Evolutionary conservation across 2,888 invertebrate species (phyloP), one percentile per base, ranked within the genome.

Genomic region (Acanthopleura granulata): DNA sequence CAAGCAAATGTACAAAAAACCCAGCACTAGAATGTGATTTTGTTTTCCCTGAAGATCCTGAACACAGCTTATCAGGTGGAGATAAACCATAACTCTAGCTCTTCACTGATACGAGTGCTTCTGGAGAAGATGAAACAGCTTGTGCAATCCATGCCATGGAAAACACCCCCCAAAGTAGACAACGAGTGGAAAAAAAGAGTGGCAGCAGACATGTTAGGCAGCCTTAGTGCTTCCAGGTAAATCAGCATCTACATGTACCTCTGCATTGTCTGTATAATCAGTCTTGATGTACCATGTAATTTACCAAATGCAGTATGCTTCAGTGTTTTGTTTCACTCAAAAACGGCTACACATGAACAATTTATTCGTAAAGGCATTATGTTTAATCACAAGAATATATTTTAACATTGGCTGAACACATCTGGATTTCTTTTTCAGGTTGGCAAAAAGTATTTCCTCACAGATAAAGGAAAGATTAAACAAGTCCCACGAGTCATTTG

Each of bases 381-480:
- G 40, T 9, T 9, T 40, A 9, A 40, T 40, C 40, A 40, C 40
- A 40, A 40, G 40, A 40, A 40, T 40, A 9, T 9, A 3, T 6
- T 40, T 6, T 3, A 40, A 40, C 9, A 40, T 40, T 40, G 9
- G 3, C 40, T 40, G 9, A 6, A 6, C 40, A 40, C 9, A 40
- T 40, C 4, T 3, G 40, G 40, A 6, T 40, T 40, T 40, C 4
- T 40, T 22, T 72, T 78, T 15, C 82, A 93, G 94, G 81, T 91
- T 96, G 29, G 95, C 95, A 0, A 93, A 93, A 81, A 93, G 94
- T 72, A 94, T 95, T 81, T 94, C 94, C 18, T 90, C 92, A 6
- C 92, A 96, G 93, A 95, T 96, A 82, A 92, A 94, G 81, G 95
- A 96, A 82, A 92, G 94, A 71, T 91, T 96, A 50, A 93, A 93